Evolutionary conservation across 2,797 vertebrate genomes (phyloP), one percentile per base, ranked within the genome.

Genomic region (Gadopsis marmoratus): DNA sequence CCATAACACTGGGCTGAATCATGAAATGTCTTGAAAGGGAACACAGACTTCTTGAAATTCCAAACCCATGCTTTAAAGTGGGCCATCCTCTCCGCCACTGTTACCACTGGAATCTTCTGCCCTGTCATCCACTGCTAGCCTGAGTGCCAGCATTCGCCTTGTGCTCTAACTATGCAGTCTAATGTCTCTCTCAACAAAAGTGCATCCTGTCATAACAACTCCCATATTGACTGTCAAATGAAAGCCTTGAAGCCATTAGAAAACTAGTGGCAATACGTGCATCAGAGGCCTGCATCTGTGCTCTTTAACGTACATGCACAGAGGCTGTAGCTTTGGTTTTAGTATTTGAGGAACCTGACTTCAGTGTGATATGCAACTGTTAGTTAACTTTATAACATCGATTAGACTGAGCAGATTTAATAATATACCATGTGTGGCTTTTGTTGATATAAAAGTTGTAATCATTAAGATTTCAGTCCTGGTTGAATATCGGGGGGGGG

Each of bases 101-200:
- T 65, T 69, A 55, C 86, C 86, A 41, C 82, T 62, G 76, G 78
- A 88, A 71, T 71, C 78, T 81, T 83, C 59, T 64, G 54, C 80
- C 68, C 41, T 16, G 65, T 80, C 88, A 81, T 84, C 60, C 70
- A n/a, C 60, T 58, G 70, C 56, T 6, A 50, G 71, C 47, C 9
- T 63, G 43, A 72, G 19, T 16, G 58, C 39, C 48, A 76, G 78
- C 45, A 0, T 47, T 41, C 47, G 1, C 69, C 51, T 56, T 82
- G 80, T 53, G 50, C 73, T 82, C 63, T 65, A 13, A 67, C 50
- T 7, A 4, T 17, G 9, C 77, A 51, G 70, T 43, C 62, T 59
- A 48, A 74, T 73, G 53, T 68, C 26, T 73, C 59, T 17, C 41
- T 59, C 23, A 17, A 17, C 62, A 16, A 65, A 81, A 72, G 68